These are phyloP conservation scores for Paraescarpia echinospica DNA, from an alignment of 1,140 invertebrate species.

Conservation along the genomic window DNA sequence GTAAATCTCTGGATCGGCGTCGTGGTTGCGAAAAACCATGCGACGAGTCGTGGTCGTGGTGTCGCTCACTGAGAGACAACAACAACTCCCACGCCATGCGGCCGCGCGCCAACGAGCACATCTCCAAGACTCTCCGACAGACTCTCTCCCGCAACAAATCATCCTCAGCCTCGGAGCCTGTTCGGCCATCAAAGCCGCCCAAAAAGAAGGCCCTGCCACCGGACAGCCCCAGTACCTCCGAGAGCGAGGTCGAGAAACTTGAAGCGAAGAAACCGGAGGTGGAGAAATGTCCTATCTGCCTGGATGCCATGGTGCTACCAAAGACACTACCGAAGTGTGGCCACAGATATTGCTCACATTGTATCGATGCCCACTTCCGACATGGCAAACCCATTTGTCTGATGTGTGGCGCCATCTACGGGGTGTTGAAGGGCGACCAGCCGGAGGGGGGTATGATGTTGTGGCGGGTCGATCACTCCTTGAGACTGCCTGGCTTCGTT, in stretches of 20 bases:
- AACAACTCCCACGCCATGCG: background rate
- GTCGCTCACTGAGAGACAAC: background rate
- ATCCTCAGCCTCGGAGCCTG: background rate
- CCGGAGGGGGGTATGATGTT: conserved; percentile 15
- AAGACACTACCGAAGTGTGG: conserved; percentile 23
- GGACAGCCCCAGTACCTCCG: background rate
- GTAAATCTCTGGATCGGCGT: background rate
- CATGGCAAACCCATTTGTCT: conserved; percentile 23
- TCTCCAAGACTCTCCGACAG: background rate
- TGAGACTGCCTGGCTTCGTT: background rate
- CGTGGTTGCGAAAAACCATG: background rate
- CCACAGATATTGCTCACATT: conserved; percentile 23
- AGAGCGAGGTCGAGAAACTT: background rate
- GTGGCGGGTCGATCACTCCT: background rate
- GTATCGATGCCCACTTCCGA: background rate
- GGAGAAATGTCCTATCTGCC: conserved; percentile 23
- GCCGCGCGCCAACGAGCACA: background rate
- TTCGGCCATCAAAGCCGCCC: background rate
- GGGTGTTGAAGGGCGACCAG: conserved; percentile 21
- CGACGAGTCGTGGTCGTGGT: no score
- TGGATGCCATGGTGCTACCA: conserved; percentile 17
- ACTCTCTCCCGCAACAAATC: background rate
- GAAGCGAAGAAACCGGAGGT: background rate
- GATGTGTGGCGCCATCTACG: conserved; percentile 3
- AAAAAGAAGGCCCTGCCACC: background rate